phyloP scores from a whole-genome alignment of 2,888 invertebrate genomes.

The Trissolcus brochymenae region DNA sequence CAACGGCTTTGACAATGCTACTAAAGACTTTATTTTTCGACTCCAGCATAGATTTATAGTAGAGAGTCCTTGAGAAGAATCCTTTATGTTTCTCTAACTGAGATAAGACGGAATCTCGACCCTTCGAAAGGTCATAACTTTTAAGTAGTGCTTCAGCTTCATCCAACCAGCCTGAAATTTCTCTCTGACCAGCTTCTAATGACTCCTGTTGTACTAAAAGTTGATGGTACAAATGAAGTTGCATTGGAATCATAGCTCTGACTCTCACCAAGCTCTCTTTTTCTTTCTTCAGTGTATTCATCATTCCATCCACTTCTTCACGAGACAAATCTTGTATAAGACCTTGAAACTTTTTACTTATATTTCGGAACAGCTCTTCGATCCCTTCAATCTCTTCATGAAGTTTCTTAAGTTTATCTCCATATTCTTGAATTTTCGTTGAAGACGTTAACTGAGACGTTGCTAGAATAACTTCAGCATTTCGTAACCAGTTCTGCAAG shows the following conservation, averaged over 20 bases:
- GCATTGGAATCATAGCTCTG: slow-evolving; percentile 88
- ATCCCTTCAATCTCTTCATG: slow-evolving; percentile 90
- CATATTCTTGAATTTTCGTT: slow-evolving; percentile 87
- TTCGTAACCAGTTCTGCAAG: slow-evolving; percentile 87
- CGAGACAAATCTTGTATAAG: slow-evolving; percentile 92
- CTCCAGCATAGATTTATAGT: slow-evolving; percentile 95
- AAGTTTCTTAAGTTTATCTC: slow-evolving; percentile 85
- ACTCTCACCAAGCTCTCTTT: slow-evolving; percentile 92
- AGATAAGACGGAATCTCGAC: slow-evolving; percentile 84
- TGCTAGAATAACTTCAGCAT: slow-evolving; percentile 84
- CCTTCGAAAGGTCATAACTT: slow-evolving; percentile 79
- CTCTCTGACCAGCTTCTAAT: slow-evolving; percentile 89
- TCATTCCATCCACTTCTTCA: slow-evolving; percentile 93
- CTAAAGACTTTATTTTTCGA: slow-evolving; percentile 96
- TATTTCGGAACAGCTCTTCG: slow-evolving; percentile 92
- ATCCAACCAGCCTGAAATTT: slow-evolving; percentile 91
- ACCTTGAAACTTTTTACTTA: slow-evolving; percentile 94
- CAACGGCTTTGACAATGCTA: slow-evolving; percentile 88
- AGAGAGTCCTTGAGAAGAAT: slow-evolving; percentile 92
- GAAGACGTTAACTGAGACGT: slow-evolving; percentile 85
- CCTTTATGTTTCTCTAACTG: slow-evolving; percentile 89
- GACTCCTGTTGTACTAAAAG: slow-evolving; percentile 92
- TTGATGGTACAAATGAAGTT: slow-evolving; percentile 89
- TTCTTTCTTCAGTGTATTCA: slow-evolving; percentile 90
- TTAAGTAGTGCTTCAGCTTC: slow-evolving; percentile 87